phyloP scores from a whole-genome alignment of 2,797 vertebrate genomes.

The Coendou prehensilis region DNA sequence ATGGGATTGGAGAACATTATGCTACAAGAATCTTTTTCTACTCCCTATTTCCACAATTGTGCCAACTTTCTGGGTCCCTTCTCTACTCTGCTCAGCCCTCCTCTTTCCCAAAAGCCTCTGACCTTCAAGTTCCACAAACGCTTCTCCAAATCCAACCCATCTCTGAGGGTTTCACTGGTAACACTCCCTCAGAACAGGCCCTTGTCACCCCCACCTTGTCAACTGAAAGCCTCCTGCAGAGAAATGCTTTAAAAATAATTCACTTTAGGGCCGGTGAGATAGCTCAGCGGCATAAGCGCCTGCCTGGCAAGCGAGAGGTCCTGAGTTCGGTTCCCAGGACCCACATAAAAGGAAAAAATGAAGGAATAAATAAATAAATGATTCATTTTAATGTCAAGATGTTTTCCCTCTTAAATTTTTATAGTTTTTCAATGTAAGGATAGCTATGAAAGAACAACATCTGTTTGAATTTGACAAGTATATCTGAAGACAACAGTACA shows the following conservation, averaged over 20 bases:
- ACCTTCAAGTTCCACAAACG: background rate
- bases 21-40: background rate
- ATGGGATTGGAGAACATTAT: too few species aligned
- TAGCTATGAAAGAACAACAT: background rate
- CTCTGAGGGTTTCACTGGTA: background rate
- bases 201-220: background rate
- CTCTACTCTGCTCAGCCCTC: background rate
- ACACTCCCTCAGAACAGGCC: too few species aligned
- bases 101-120: background rate
- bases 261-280: background rate
- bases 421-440: background rate
- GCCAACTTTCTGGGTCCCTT: background rate
- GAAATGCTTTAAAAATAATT: background rate
- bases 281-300: too few species aligned
- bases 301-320: too few species aligned
- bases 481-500: background rate
- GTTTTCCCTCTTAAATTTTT: background rate
- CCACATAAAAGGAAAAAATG: too few species aligned
- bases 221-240: background rate
- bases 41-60: background rate
- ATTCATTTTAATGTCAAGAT: background rate
- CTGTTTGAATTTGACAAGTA: background rate
- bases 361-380: too few species aligned
- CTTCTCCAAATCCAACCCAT: background rate
- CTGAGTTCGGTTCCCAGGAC: too few species aligned